These are phyloP conservation scores for Leucoraja ocellata DNA, from an alignment of 2,797 vertebrate species.

Conservation along the genomic window DNA sequence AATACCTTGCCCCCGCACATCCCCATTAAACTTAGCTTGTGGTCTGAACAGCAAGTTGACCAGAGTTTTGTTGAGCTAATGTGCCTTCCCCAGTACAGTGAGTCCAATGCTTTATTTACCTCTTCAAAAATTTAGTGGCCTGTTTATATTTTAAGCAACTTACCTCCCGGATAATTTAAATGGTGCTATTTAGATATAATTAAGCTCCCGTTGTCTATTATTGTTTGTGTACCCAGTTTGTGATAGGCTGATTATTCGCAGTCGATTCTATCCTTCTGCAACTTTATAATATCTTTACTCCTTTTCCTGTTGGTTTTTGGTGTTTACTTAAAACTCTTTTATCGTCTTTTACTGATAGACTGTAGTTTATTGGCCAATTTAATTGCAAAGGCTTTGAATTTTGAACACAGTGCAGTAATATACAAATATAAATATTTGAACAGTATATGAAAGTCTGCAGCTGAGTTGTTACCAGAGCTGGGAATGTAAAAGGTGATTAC, in stretches of 20 bases:
- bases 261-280: slow-evolving; percentile 44
- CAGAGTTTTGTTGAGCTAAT: not conserved
- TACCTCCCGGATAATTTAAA: slow-evolving; percentile 30
- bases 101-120: slow-evolving; percentile 24
- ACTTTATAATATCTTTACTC: slow-evolving; percentile 66
- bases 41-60: not conserved
- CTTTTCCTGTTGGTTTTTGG: slow-evolving; percentile 63
- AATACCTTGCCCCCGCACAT: no score
- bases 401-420: slow-evolving; percentile 54
- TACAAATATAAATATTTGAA: slow-evolving; percentile 72
- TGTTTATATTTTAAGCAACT: slow-evolving; percentile 37
- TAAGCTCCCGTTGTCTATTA: slow-evolving; percentile 33
- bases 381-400: slow-evolving; percentile 54
- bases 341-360: slow-evolving; percentile 63
- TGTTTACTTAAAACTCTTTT: slow-evolving; percentile 68
- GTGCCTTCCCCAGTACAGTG: not conserved
- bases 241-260: slow-evolving; percentile 48
- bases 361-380: slow-evolving; percentile 61
- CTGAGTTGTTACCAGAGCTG: slow-evolving; percentile 50
- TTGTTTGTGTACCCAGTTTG: slow-evolving; percentile 27
- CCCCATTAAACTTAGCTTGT: no score
- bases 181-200: slow-evolving; percentile 37
- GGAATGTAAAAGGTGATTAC: slow-evolving; percentile 62
- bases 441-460: slow-evolving; percentile 55
- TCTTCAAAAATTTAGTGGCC: slow-evolving; percentile 36